Evolutionary conservation across 2,797 vertebrate genomes (phyloP).

Genomic region (Miichthys miiuy): DNA sequence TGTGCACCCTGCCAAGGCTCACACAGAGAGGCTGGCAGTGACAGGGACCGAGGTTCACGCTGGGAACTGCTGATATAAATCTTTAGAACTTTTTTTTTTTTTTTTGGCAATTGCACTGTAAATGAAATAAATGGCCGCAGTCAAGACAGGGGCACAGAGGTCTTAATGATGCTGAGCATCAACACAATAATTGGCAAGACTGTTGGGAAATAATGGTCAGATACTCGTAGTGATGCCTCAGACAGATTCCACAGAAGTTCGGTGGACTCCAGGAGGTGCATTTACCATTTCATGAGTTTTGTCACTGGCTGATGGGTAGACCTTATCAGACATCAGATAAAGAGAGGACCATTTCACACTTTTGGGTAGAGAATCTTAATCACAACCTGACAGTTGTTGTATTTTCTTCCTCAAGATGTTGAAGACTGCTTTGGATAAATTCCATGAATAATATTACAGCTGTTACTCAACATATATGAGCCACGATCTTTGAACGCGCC

Average conservation of each 20-base stretch:
- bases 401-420: slow-evolving; percentile 23
- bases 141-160: slow-evolving; percentile 13
- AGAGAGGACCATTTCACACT: slow-evolving; percentile 18
- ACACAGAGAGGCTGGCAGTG: slow-evolving; percentile 31
- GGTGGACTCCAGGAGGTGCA: slow-evolving; percentile 14
- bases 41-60: slow-evolving; percentile 21
- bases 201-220: slow-evolving; percentile 10
- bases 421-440: slow-evolving; percentile 4
- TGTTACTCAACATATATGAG: background rate
- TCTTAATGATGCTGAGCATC: slow-evolving; percentile 26
- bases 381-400: slow-evolving; percentile 18
- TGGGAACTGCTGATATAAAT: slow-evolving; percentile 25
- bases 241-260: slow-evolving; percentile 23
- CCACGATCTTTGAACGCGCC: background rate
- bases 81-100: slow-evolving; percentile 8
- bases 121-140: slow-evolving; percentile 16
- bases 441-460: background rate
- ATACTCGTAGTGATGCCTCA: slow-evolving; percentile 2
- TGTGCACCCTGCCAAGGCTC: slow-evolving; percentile 33
- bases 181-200: slow-evolving; percentile 10
- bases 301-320: slow-evolving; percentile 28
- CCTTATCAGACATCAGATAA: slow-evolving; percentile 41
- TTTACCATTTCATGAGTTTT: slow-evolving; percentile 39
- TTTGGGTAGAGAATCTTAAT: slow-evolving; percentile 37
- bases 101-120: slow-evolving; percentile 4